Base-by-base conservation (phyloP, 2,888 invertebrate species). In the Drosophila putrida region DNA sequence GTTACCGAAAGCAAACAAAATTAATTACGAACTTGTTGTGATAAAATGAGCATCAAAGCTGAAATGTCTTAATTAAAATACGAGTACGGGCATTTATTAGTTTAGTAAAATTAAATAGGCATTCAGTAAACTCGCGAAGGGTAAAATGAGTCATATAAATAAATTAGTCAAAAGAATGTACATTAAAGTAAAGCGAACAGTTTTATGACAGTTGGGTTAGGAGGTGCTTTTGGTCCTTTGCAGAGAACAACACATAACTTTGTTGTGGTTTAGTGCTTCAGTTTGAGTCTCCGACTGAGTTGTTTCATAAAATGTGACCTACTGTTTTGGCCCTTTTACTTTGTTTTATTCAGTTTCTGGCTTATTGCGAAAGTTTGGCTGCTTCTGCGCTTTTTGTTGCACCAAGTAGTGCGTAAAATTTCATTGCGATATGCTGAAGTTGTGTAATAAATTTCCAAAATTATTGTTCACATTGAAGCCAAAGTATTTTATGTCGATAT, bases 321-420 rank as follows among this genome's bases (percentile, higher is more conserved):
- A 77, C 66, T 75, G 80, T 64, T 70, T 46, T 66, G 51, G 46
- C 63, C 68, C 58, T 63, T 15, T 74, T 60, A 66, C 73, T 76
- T 78, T 75, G 82, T 80, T 82, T 80, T 80, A 82, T 73, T 76
- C 70, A 63, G 54, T 59, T 71, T 28, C 11, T 31, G 64, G 70
- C 68, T 74, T 78, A 66, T 73, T 82, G 68, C 68, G 58, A 78
- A 78, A 78, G 64, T 75, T 78, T 78, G 47, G 31, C 60, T 63
- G 44, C 63, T 58, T 44, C 28, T 47, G 51, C 46, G 36, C 46
- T 53, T 54, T 54, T 59, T 60, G 63, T 47, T 70, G 80, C 85
- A 79, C 85, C 81, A 85, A 83, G 83, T 84, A 84, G 83, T 83
- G 85, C 83, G 83, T 83, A 82, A 80, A 84, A 84, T 85, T 83